phyloP scores from a whole-genome alignment of 2,888 invertebrate species.

The Xestia rhomboidea region DNA sequence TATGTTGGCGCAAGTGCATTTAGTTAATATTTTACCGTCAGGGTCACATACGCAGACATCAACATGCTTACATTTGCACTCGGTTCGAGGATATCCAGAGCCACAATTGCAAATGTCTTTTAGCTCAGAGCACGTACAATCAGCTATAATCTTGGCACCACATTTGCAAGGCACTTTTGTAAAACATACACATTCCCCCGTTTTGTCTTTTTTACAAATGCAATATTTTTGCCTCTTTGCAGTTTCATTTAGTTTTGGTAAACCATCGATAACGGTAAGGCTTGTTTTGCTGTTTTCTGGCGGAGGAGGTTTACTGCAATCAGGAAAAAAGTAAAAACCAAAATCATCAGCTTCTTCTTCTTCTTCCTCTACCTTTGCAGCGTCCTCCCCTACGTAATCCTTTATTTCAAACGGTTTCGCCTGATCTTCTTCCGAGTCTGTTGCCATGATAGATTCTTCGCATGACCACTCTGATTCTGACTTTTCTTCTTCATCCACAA shows the following conservation, averaged over 20 bases:
- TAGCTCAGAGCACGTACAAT: conserved; percentile 79
- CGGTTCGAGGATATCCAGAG: conserved; percentile 71
- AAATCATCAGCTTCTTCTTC: conserved; percentile 82
- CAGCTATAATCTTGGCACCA: conserved; percentile 76
- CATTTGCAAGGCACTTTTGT: conserved; percentile 81
- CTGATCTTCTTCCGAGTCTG: conserved; percentile 72
- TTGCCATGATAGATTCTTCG: conserved; percentile 73
- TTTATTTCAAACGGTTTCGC: conserved; percentile 69
- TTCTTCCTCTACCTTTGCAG: conserved; percentile 63
- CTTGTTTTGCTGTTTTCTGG: conserved; percentile 78
- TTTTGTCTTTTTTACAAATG: conserved; percentile 75
- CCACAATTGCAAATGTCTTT: conserved; percentile 82
- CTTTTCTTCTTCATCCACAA: conserved; percentile 72
- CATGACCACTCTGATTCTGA: conserved; percentile 87
- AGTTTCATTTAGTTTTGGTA: conserved; percentile 81
- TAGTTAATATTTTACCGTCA: conserved; percentile 73
- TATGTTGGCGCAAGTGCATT: conserved; percentile 79
- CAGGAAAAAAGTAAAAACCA: conserved; percentile 87
- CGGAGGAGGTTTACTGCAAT: conserved; percentile 78
- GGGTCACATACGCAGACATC: conserved; percentile 81
- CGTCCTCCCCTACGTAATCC: conserved; percentile 70
- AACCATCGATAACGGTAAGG: conserved; percentile 79
- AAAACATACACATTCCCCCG: conserved; percentile 80
- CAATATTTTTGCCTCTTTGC: conserved; percentile 67
- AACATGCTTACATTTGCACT: conserved; percentile 78